phyloP scores from a whole-genome alignment of 2,797 vertebrate genomes.

The Taenioides sp. region DNA sequence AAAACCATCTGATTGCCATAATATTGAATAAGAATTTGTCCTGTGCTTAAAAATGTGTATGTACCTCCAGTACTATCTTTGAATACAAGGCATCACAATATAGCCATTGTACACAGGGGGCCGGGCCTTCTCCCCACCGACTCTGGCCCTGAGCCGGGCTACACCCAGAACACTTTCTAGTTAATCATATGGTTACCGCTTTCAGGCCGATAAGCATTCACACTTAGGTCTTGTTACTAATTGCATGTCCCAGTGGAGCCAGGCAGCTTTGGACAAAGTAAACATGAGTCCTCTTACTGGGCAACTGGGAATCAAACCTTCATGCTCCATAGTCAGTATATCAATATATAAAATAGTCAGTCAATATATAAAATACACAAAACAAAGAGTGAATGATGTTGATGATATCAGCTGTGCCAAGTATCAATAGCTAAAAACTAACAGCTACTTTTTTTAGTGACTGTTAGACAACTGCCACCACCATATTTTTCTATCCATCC shows the following conservation, averaged over 20 bases:
- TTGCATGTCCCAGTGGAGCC: constrained; percentile 5
- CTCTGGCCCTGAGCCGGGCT: not conserved
- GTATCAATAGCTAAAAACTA: too few relatives aligned
- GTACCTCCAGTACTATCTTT: not conserved
- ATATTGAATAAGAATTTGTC: too few relatives aligned
- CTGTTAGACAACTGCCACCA: not conserved
- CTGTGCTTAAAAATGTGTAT: not conserved
- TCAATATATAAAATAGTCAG: too few relatives aligned
- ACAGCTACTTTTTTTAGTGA: not conserved
- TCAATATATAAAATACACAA: not conserved
- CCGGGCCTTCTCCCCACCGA: not conserved
- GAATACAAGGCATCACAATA: not conserved
- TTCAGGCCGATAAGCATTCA: constrained; percentile 1
- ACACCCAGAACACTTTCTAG: constrained; percentile 1
- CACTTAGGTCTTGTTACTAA: constrained; percentile 2
- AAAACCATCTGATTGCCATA: not conserved
- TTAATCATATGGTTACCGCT: constrained; percentile 10
- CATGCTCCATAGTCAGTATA: not conserved
- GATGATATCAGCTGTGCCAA: too few relatives aligned
- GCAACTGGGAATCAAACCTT: not conserved
- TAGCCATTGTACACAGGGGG: not conserved
- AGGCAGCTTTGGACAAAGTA: not conserved
- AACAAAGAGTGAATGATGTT: not conserved
- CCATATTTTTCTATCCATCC: too few relatives aligned
- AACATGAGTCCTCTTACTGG: constrained; percentile 2